Conservation (phyloP, 2,888 invertebrate species). For the Drosophila birchii region DNA sequence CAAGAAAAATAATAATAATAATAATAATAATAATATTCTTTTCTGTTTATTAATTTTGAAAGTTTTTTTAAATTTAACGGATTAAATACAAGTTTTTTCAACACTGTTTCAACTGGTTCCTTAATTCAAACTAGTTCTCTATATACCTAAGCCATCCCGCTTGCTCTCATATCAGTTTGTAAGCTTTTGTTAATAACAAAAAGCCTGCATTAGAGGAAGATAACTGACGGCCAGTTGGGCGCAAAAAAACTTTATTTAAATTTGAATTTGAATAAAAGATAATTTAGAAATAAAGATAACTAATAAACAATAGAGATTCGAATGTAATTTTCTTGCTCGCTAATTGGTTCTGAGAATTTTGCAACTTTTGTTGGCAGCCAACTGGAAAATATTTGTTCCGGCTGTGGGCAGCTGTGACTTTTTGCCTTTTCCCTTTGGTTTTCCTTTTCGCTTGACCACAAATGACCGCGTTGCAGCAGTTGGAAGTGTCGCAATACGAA, state of each 20-base stretch:
- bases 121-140: background rate
- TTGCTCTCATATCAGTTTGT: background rate
- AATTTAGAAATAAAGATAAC: background rate
- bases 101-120: constrained; percentile 7
- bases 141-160: background rate
- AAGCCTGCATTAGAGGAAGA: constrained; percentile 7
- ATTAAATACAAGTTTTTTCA: background rate
- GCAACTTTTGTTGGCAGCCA: constrained; percentile 55
- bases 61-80: background rate
- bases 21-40: too few relatives aligned
- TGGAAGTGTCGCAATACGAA: constrained; percentile 68
- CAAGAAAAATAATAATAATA: background rate
- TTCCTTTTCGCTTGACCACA: constrained; percentile 35
- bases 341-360: constrained; percentile 41
- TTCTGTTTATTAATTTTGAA: background rate
- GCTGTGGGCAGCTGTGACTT: constrained; percentile 51
- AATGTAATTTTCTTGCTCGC: background rate
- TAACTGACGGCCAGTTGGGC: background rate
- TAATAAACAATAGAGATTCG: background rate
- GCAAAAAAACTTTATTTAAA: constrained; percentile 8
- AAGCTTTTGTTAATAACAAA: accelerated
- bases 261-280: background rate
- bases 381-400: constrained; percentile 66
- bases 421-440: constrained; percentile 36
- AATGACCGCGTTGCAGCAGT: constrained; percentile 15